These are phyloP conservation scores for Euzophera pinguis DNA, from an alignment of 2,888 invertebrate species.

Conservation along the genomic window DNA sequence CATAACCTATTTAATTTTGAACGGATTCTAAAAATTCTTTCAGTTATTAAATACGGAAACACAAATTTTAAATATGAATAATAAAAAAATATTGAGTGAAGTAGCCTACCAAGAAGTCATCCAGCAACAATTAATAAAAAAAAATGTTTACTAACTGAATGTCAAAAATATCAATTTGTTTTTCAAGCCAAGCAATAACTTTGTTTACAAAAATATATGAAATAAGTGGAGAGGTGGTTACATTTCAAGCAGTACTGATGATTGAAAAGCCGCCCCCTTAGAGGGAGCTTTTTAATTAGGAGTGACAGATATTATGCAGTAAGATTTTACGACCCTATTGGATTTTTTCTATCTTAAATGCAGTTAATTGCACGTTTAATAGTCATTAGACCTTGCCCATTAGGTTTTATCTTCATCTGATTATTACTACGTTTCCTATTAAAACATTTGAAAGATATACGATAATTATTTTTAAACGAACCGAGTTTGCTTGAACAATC, in stretches of 20 bases:
- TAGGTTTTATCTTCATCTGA: constrained; percentile 25
- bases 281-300: constrained; percentile 38
- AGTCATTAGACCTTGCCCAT: constrained; percentile 31
- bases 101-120: too few relatives aligned
- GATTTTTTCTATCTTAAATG: constrained; percentile 32
- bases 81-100: too few relatives aligned
- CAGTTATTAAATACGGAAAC: too few relatives aligned
- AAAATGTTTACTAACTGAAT: too few relatives aligned
- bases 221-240: not conserved
- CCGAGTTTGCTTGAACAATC: not conserved
- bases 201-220: not conserved
- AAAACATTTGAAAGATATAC: constrained; percentile 1
- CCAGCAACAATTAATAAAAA: too few relatives aligned
- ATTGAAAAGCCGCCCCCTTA: constrained; percentile 15
- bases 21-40: too few relatives aligned
- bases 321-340: constrained; percentile 39
- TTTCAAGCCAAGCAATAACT: too few relatives aligned
- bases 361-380: constrained; percentile 39
- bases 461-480: not conserved
- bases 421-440: constrained; percentile 8
- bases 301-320: constrained; percentile 35
- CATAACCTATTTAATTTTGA: too few relatives aligned
- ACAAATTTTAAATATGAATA: too few relatives aligned
- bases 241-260: constrained; percentile 10
- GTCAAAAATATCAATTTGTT: too few relatives aligned